Evolutionary conservation across 2,797 vertebrate species (phyloP).

Genomic region (Australoheros facetus): DNA sequence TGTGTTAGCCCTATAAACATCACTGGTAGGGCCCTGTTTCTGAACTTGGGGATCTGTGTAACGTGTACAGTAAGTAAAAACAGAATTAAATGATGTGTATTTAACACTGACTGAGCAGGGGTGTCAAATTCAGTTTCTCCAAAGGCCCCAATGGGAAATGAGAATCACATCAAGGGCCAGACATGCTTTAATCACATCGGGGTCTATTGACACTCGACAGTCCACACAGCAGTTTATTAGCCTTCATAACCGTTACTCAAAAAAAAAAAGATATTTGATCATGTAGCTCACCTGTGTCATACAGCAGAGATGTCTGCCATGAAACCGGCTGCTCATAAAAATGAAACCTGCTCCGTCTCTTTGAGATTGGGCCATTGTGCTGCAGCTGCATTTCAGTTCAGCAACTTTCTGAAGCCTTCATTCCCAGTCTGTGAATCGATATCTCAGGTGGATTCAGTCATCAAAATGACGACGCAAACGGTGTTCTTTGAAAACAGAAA

Average conservation of each 20-base stretch:
- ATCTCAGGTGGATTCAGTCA: neutral
- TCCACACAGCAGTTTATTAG: neutral
- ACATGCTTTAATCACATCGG: neutral
- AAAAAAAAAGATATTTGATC: neutral
- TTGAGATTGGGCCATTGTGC: neutral
- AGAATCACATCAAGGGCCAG: neutral
- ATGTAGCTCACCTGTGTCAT: neutral
- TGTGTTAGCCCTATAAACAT: constrained; percentile 33
- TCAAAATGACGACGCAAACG: neutral
- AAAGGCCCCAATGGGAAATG: neutral
- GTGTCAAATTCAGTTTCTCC: neutral
- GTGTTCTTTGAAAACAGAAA: neutral
- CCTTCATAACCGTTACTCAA: neutral
- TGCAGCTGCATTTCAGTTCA: neutral
- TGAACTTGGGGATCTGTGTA: neutral
- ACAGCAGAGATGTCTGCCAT: neutral
- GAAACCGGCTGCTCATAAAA: neutral
- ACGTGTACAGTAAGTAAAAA: neutral
- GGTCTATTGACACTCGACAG: neutral
- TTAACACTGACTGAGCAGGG: neutral
- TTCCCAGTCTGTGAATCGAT: neutral
- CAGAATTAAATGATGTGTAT: neutral
- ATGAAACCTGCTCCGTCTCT: neutral
- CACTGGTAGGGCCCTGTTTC: neutral
- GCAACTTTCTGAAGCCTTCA: neutral